Evolutionary conservation across 2,797 vertebrate species (phyloP).

Genomic region (Spinus pinus): DNA sequence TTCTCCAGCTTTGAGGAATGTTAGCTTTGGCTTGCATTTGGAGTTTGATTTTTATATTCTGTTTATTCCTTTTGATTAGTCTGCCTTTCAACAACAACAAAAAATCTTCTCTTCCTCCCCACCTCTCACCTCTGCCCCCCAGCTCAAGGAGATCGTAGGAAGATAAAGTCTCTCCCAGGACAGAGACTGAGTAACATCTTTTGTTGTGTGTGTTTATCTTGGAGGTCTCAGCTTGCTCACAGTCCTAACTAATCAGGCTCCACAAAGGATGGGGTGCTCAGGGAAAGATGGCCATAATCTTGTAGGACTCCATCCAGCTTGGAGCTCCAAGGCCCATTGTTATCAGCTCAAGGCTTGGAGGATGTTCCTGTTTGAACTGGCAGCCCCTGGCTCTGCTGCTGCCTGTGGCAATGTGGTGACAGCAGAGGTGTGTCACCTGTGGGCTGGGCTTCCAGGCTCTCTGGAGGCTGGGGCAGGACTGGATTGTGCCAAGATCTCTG

Average conservation of each 20-base stretch:
- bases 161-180: neutral
- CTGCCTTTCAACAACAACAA: neutral
- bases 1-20: neutral
- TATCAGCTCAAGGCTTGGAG: neutral
- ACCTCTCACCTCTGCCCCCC: neutral
- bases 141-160: neutral
- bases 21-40: slow-evolving; percentile 20
- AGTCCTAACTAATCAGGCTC: neutral
- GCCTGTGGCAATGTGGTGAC: neutral
- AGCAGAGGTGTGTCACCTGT: neutral
- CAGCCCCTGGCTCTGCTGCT: neutral
- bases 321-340: neutral
- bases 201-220: neutral
- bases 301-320: neutral
- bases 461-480: neutral
- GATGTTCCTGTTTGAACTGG: neutral
- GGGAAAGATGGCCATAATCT: neutral
- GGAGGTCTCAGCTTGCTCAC: neutral
- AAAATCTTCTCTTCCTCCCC: neutral
- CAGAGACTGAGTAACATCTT: neutral
- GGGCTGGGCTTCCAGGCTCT: neutral
- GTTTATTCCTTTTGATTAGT: neutral
- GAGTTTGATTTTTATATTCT: neutral
- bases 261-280: neutral
- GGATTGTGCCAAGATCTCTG: neutral